Evolutionary conservation across 1,140 invertebrate genomes (phyloP).

Genomic region (Eriocheir sinensis): DNA sequence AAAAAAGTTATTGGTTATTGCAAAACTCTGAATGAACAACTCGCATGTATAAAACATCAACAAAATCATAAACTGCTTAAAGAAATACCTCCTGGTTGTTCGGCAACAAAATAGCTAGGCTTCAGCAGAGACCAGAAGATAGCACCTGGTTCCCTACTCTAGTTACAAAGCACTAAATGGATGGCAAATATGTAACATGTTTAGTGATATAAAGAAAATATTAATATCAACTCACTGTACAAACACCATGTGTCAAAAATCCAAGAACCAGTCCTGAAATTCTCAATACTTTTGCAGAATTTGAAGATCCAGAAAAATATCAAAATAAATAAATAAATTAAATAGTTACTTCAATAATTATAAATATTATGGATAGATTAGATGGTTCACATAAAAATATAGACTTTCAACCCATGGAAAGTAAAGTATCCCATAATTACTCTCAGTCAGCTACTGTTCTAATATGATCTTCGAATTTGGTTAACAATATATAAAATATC

Average conservation of each 20-base stretch:
- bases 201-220: neutral
- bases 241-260: too few species aligned
- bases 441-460: neutral
- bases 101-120: neutral
- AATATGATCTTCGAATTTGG: neutral
- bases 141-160: neutral
- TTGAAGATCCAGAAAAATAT: too few species aligned
- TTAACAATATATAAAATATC: conserved; percentile 2
- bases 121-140: neutral
- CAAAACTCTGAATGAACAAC: too few species aligned
- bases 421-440: neutral
- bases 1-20: too few species aligned
- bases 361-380: neutral
- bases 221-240: neutral
- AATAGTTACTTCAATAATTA: too few species aligned
- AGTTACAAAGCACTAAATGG: conserved; percentile 11
- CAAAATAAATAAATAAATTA: neutral
- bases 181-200: neutral
- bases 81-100: neutral
- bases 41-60: neutral
- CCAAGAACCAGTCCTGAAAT: neutral
- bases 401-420: too few species aligned
- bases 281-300: too few species aligned
- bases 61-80: neutral
- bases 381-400: neutral